Conservation (phyloP, 2,888 invertebrate species). For the Polyommatus icarus region DNA sequence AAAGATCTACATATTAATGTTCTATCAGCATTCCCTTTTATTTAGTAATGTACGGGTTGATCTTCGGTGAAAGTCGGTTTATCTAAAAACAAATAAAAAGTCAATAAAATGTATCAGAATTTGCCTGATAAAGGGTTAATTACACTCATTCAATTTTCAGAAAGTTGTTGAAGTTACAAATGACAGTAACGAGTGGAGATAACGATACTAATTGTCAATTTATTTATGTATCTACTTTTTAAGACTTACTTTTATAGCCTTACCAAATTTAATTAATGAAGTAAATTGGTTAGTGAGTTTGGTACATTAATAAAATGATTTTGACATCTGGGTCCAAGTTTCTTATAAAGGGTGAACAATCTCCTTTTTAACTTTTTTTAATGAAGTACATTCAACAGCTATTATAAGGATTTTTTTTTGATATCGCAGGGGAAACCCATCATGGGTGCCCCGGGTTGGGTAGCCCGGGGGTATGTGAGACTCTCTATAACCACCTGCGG, state of each 20-base stretch:
- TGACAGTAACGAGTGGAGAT: neutral
- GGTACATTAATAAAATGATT: neutral
- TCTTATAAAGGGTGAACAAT: neutral
- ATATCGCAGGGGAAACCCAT: too few relatives aligned
- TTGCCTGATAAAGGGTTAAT: slow-evolving; percentile 12
- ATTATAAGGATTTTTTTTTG: too few relatives aligned
- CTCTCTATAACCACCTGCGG: too few relatives aligned
- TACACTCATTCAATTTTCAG: slow-evolving; percentile 5
- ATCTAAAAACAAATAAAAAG: slow-evolving; percentile 28
- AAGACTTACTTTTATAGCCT: neutral
- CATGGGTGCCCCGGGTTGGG: too few relatives aligned
- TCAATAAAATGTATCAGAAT: slow-evolving; percentile 22
- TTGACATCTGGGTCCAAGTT: neutral
- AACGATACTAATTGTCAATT: slow-evolving; percentile 5
- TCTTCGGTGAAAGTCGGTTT: slow-evolving; percentile 23
- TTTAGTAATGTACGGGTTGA: slow-evolving; percentile 1
- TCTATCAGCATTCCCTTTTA: slow-evolving; percentile 24
- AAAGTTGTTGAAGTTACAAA: slow-evolving; percentile 14
- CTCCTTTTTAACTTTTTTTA: neutral
- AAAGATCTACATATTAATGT: slow-evolving; percentile 29
- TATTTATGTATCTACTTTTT: slow-evolving; percentile 5
- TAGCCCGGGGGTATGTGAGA: too few relatives aligned
- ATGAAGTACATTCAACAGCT: neutral
- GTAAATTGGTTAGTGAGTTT: neutral
- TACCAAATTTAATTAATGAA: neutral